Conservation (phyloP, 2,113 vertebrate species). For the Sterna hirundo region DNA sequence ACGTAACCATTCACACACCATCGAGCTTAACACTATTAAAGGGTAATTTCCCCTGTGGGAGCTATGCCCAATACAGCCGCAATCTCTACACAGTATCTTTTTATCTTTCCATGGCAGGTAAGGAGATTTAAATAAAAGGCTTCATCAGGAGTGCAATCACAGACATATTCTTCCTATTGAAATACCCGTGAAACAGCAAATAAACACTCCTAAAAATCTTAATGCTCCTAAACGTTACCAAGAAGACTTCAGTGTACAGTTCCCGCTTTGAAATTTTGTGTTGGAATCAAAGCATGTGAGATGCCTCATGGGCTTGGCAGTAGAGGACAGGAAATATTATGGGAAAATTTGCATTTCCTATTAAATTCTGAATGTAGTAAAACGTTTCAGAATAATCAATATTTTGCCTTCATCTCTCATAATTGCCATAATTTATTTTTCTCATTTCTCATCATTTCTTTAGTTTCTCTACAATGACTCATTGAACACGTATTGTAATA, state of each 20-base stretch:
- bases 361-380: slow-evolving; percentile 20
- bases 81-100: slow-evolving; percentile 18
- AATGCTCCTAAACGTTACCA: neutral
- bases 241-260: neutral
- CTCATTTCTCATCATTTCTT: neutral
- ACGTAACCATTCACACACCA: slow-evolving; percentile 69
- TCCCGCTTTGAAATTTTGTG: neutral
- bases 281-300: neutral
- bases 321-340: neutral
- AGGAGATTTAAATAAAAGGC: slow-evolving; percentile 61
- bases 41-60: slow-evolving; percentile 69
- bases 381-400: slow-evolving; percentile 9
- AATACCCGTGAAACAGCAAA: slow-evolving; percentile 20
- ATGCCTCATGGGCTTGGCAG: neutral
- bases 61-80: slow-evolving; percentile 33
- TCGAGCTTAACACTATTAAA: slow-evolving; percentile 65
- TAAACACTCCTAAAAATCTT: neutral
- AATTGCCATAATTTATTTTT: neutral
- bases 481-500: neutral
- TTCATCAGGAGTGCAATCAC: neutral
- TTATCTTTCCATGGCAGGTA: slow-evolving; percentile 55
- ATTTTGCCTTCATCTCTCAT: neutral
- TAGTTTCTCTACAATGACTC: neutral
- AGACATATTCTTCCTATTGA: slow-evolving; percentile 13
- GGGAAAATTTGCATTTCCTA: neutral